Conservation (phyloP, 2,888 invertebrate species). For the Parasteatoda lunata region DNA sequence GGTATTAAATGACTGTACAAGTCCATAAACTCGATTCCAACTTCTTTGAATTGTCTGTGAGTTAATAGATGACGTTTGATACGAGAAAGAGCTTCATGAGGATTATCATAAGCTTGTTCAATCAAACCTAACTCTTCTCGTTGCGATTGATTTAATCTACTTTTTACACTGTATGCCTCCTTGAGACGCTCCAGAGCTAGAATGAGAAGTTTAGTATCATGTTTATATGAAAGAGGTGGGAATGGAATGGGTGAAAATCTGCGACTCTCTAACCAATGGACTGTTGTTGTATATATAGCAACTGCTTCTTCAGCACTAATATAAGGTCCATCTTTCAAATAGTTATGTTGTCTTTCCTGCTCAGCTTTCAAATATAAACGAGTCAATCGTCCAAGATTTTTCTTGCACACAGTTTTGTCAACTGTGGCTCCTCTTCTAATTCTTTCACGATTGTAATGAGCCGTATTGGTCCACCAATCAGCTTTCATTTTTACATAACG, state of each 20-base stretch:
- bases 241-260: slow-evolving; percentile 99
- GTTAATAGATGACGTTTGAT: slow-evolving; percentile 99
- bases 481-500: slow-evolving; percentile 99
- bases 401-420: slow-evolving; percentile 99
- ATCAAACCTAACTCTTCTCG: slow-evolving; percentile 98
- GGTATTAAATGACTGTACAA: slow-evolving; percentile 98
- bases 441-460: slow-evolving; percentile 98
- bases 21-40: slow-evolving; percentile 99
- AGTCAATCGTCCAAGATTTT: slow-evolving; percentile 98
- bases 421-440: slow-evolving; percentile 99
- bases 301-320: slow-evolving; percentile 99
- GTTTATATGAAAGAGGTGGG: slow-evolving; percentile 99
- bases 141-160: slow-evolving; percentile 97
- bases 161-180: slow-evolving; percentile 98
- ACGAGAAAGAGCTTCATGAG: slow-evolving; percentile 98
- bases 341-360: slow-evolving; percentile 99
- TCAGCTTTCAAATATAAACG: slow-evolving; percentile 96
- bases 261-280: slow-evolving; percentile 99
- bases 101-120: slow-evolving; percentile 99
- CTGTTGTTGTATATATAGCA: slow-evolving; percentile 99
- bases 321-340: slow-evolving; percentile 99
- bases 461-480: slow-evolving; percentile 99
- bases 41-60: slow-evolving; percentile 98
- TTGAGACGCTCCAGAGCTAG: slow-evolving; percentile 96
- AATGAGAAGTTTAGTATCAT: slow-evolving; percentile 98